phyloP scores from a whole-genome alignment of 1,140 invertebrate species.

The Euwallacea fornicatus region DNA sequence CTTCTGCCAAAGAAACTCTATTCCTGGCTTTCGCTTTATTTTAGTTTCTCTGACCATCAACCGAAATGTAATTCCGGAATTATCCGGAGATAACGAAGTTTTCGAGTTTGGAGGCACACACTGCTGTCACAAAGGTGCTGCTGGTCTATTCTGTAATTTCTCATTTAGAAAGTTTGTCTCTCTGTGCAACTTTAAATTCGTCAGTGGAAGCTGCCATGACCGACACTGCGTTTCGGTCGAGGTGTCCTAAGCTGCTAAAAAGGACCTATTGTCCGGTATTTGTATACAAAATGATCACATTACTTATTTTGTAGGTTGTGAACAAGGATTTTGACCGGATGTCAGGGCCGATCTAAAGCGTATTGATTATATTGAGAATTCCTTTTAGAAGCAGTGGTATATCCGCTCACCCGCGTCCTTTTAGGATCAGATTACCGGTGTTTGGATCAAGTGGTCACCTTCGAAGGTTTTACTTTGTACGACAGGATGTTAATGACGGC shows the following conservation, averaged over 20 bases:
- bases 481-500: neutral
- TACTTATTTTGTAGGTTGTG: slow-evolving; percentile 7
- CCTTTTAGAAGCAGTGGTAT: slow-evolving; percentile 22
- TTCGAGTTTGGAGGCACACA: slow-evolving; percentile 16
- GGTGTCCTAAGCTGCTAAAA: slow-evolving; percentile 27
- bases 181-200: too few species aligned
- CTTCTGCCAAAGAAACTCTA: slow-evolving; percentile 1
- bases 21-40: slow-evolving; percentile 9
- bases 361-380: slow-evolving; percentile 28
- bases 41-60: slow-evolving; percentile 22
- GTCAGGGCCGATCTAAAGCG: slow-evolving; percentile 27
- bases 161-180: slow-evolving; percentile 1
- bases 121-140: slow-evolving; percentile 22
- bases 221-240: neutral
- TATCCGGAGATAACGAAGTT: slow-evolving; percentile 27
- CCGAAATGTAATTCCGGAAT: slow-evolving; percentile 19
- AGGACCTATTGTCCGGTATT: slow-evolving; percentile 34
- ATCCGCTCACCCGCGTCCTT: slow-evolving; percentile 37
- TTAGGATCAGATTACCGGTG: slow-evolving; percentile 24
- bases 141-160: slow-evolving; percentile 25
- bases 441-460: slow-evolving; percentile 6
- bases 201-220: too few species aligned
- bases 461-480: neutral
- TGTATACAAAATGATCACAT: slow-evolving; percentile 38
- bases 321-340: slow-evolving; percentile 38